Evolutionary conservation across 2,797 vertebrate genomes (phyloP).

Genomic region (Notoglanidium macrostoma): DNA sequence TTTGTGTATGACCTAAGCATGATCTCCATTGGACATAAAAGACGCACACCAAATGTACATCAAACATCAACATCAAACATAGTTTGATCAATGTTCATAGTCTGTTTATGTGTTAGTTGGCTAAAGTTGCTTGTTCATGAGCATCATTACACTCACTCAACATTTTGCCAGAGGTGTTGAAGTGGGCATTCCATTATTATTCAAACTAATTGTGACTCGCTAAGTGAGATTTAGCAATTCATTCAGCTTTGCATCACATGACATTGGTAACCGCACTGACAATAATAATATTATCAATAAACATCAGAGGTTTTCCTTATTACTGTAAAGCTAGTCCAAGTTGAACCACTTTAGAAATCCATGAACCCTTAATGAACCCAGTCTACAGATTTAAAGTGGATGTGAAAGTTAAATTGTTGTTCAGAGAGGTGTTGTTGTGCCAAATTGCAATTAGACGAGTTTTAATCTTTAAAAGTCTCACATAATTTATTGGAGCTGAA

Average conservation of each 20-base stretch:
- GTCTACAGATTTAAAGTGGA: conserved; percentile 1
- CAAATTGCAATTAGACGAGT: not conserved
- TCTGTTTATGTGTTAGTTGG: not conserved
- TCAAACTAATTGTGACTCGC: not conserved
- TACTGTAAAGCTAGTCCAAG: not conserved
- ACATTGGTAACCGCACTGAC: not conserved
- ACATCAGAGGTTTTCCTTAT: not conserved
- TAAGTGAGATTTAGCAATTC: not conserved
- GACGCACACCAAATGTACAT: not conserved
- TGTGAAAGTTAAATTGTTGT: not conserved
- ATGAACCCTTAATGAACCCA: not conserved
- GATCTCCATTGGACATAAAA: not conserved
- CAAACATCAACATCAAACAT: not conserved
- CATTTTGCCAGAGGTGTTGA: not conserved
- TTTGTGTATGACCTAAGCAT: no score
- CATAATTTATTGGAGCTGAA: not conserved
- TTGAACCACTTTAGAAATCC: not conserved
- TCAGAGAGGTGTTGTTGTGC: not conserved
- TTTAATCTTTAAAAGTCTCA: not conserved
- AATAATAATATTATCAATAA: not conserved
- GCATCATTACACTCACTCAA: not conserved
- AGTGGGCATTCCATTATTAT: not conserved
- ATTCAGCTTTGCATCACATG: not conserved
- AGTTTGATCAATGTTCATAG: not conserved
- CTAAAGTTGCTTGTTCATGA: not conserved